Evolutionary conservation across 53 echinoderm and acorn worm genomes (phyloP), one percentile per base, ranked within the genome.

Genomic region (Holothuria scabra): DNA sequence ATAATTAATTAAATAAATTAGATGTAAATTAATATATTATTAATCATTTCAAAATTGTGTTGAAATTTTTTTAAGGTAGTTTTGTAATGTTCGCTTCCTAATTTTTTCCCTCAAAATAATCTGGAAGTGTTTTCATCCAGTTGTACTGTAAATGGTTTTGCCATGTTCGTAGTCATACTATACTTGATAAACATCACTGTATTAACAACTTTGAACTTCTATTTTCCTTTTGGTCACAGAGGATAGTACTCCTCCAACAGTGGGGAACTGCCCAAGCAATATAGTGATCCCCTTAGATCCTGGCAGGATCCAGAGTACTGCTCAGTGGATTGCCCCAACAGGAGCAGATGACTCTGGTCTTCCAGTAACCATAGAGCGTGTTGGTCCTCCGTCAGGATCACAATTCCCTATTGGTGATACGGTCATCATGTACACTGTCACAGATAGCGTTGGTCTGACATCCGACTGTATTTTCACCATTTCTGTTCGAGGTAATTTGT

Each of bases 251-350:
- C 57, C 78, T 32, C 78, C 78, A 14, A 58, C 10, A 3, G 78
- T 56, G 32, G 56, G 19, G 28, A 56, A 56, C 16, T 78, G 78
- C 58, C 78, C 78, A 8, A 29, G 3, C 5, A 12, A 55, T 26
- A 78, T 78, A 3, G 0, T 57, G 28, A 56, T 78, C 21, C 20
- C 58, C 31, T 59, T 78, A 28, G 78, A 58, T 28, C 30, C 57
- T 25, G 78, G 78, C 8, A 16, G 29, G 78, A 78, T 59, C 32
- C 78, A 78, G 58, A 18, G 28, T 32, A 2, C n/a, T 19, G 59
- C 78, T 4, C 78, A 78, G 32, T 78, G 78, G 78, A 57, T 78
- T 30, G 56, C 78, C 26, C 78, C 78, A 3, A 78, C 78, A 32
- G 78, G 78, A 55, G 58, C 78, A 25, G 78, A 78, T 32, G 52